A percentile compares a stretch with the other conserved stretches of the same genome.
These are phyloP conservation scores for Zoanthus gigantus DNA, from an alignment of 92 coral and sea anemone genomes.

Conservation along the genomic window DNA sequence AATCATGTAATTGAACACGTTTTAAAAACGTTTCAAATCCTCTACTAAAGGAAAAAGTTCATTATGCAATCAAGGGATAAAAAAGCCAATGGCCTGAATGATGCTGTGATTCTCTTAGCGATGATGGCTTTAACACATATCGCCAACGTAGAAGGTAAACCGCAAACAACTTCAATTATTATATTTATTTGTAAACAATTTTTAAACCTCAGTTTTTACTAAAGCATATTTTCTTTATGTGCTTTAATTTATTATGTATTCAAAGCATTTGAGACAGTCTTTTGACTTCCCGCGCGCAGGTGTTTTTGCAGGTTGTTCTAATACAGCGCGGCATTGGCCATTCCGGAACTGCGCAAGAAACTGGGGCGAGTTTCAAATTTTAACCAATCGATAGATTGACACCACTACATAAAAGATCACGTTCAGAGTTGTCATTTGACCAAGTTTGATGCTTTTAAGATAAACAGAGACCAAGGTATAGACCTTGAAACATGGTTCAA, in stretches of 20 bases:
- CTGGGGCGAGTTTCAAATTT: too few relatives aligned
- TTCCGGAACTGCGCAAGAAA: too few relatives aligned
- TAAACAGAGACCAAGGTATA: too few relatives aligned
- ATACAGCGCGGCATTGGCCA: background rate
- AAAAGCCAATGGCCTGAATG: background rate
- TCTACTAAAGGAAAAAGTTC: background rate
- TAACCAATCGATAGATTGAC: too few relatives aligned
- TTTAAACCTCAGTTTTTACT: background rate
- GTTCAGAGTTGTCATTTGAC: too few relatives aligned
- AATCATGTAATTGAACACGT: background rate
- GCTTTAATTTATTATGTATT: background rate
- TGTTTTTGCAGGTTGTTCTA: slow-evolving; percentile 29
- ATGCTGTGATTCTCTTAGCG: background rate
- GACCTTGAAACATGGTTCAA: too few relatives aligned
- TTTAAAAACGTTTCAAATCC: background rate
- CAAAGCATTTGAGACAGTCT: background rate
- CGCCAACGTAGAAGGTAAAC: slow-evolving; percentile 10
- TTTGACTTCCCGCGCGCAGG: background rate
- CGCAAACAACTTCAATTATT: too few relatives aligned
- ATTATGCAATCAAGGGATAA: slow-evolving; percentile 8
- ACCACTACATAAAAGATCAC: too few relatives aligned
- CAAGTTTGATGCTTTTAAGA: too few relatives aligned
- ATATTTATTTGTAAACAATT: too few relatives aligned
- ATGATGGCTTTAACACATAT: background rate
- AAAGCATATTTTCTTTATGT: background rate